Evolutionary conservation across 2,797 vertebrate species (phyloP).

Genomic region (Galago senegalensis): DNA sequence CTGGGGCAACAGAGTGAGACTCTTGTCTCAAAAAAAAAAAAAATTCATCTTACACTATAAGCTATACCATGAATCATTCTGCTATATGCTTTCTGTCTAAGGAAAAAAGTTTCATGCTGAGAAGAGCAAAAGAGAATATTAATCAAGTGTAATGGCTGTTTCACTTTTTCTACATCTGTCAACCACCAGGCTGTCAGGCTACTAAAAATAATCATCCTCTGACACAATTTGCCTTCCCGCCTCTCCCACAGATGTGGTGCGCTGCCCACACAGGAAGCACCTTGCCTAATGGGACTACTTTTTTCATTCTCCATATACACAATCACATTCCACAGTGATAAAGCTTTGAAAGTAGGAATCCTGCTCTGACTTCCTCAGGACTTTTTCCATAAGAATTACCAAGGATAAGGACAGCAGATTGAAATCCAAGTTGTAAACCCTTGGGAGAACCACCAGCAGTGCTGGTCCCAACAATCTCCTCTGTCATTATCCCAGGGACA

Average conservation of each 20-base stretch:
- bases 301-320: not conserved
- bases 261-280: not conserved
- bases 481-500: not conserved
- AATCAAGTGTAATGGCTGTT: too few species aligned
- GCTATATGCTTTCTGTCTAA: not conserved
- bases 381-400: not conserved
- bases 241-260: not conserved
- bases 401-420: not conserved
- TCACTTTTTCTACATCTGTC: not conserved
- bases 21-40: too few species aligned
- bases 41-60: not conserved
- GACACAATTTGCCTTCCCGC: not conserved
- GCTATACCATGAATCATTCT: not conserved
- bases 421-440: not conserved
- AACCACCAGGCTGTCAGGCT: not conserved
- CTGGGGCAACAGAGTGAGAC: too few species aligned
- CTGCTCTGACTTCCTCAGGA: not conserved
- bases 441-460: not conserved
- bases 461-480: rapidly evolving
- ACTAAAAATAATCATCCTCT: slow-evolving; percentile 34
- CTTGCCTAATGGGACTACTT: not conserved
- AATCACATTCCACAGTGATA: not conserved
- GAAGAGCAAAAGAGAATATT: not conserved
- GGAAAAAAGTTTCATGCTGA: not conserved
- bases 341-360: not conserved